A percentile compares a stretch with the other conserved stretches of the same genome.
These are phyloP conservation scores for Malaclemys terrapin DNA, from an alignment of 2,113 vertebrate genomes.

Conservation along the genomic window DNA sequence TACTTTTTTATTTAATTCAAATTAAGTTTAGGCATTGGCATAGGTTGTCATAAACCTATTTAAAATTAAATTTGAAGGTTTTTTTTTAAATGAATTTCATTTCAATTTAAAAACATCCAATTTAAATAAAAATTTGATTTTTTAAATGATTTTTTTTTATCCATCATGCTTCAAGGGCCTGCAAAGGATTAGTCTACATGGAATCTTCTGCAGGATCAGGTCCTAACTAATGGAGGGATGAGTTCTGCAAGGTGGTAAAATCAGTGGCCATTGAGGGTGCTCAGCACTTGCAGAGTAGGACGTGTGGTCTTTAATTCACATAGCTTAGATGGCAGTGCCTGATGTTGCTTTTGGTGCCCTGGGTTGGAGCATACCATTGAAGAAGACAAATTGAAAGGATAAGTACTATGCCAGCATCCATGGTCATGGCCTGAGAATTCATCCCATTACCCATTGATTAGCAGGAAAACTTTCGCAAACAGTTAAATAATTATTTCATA, in stretches of 20 bases:
- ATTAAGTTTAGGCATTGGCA: not conserved
- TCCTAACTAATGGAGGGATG: not conserved
- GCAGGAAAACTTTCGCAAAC: not conserved
- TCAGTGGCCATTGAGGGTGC: not conserved
- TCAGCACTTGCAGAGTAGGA: not conserved
- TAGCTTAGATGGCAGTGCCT: fast-evolving
- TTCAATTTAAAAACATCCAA: not conserved
- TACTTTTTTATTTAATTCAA: not conserved
- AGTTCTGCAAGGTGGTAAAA: not conserved
- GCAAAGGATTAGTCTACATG: not conserved
- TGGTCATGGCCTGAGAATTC: not conserved
- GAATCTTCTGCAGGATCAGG: not conserved
- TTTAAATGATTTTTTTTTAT: not conserved
- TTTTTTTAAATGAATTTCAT: not conserved
- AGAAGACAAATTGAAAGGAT: fast-evolving
- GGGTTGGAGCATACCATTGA: fast-evolving
- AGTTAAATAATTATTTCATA: fast-evolving
- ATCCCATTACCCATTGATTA: not conserved
- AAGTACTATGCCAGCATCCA: not conserved
- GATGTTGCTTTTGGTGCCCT: not conserved
- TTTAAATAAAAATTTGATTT: not conserved
- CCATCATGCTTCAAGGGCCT: not conserved
- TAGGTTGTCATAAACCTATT: not conserved
- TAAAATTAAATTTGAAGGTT: not conserved
- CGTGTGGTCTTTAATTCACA: not conserved